Evolutionary conservation across 2,888 invertebrate genomes (phyloP), one percentile per base, ranked within the genome.

Genomic region (Pecten maximus): DNA sequence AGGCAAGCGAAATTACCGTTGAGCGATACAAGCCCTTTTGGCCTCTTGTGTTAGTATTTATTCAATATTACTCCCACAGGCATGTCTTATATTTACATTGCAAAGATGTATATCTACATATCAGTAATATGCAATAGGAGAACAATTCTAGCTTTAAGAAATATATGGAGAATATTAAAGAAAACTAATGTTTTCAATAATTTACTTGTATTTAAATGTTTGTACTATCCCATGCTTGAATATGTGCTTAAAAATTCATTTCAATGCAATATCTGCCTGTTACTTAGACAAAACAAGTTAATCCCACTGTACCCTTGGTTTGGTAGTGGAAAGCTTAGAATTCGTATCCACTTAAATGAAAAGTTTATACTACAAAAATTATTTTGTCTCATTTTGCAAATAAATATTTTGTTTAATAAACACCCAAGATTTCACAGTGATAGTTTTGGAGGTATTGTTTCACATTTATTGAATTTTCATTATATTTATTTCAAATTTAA

Each of bases 71-170:
- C 28, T 35, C 74, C 19, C 3, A n/a, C 19, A 28, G 10, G 74
- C 35, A 74, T 74, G 44, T 74, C 10, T 28, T 74, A 74, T 74
- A 74, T 74, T 74, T 74, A 74, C 74, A 35, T 28, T 74, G 35
- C 74, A 74, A 74, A 74, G 74, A 74, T 74, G 35, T 74, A 74
- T 74, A 74, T 74, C 35, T 74, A 74, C 28, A 74, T 74, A 74
- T 74, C 35, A 35, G 8, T 28, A 35, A 74, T 74, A 74, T 28
- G 74, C 35, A 74, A 74, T 35, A 35, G 74, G 23, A 35, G 74
- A 28, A 28, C 74, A 74, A 74, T 74, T 74, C 74, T 74, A 74
- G 74, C 74, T 74, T 74, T 74, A 74, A 74, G 74, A 74, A 35
- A 35, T 74, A 74, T 74, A 35, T 74, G 74, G 74, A 74, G 74